phyloP scores from a whole-genome alignment of 2,113 vertebrate genomes.

The Trichechus manatus region DNA sequence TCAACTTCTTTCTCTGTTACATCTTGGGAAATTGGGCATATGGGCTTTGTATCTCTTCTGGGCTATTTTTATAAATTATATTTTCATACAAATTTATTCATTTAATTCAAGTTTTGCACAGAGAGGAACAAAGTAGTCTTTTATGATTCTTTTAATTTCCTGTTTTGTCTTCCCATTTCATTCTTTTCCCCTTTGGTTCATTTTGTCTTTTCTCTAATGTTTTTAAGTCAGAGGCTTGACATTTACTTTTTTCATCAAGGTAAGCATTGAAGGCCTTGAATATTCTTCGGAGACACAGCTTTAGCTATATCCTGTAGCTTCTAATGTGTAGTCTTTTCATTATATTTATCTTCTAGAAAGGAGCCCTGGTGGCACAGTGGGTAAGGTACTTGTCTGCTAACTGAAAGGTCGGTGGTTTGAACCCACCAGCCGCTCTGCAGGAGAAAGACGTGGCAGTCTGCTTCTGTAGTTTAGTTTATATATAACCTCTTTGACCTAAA shows the following conservation, averaged over 20 bases:
- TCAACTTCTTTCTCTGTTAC: not conserved
- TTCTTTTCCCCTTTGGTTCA: not conserved
- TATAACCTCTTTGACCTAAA: not conserved
- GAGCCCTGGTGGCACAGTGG: too few relatives aligned
- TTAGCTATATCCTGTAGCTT: not conserved
- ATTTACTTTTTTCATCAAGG: not conserved
- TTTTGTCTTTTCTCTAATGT: not conserved
- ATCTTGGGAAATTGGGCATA: not conserved
- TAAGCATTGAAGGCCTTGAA: not conserved
- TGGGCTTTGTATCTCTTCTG: not conserved
- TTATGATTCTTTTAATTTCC: not conserved
- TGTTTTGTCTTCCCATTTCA: not conserved
- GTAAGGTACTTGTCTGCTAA: too few relatives aligned
- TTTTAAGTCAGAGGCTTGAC: not conserved
- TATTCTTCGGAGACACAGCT: not conserved
- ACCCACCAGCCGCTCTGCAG: too few relatives aligned
- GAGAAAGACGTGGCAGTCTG: too few relatives aligned
- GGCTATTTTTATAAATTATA: not conserved
- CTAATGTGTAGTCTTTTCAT: not conserved
- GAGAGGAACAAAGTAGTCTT: not conserved
- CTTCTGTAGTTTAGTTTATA: not conserved
- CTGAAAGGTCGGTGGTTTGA: too few relatives aligned
- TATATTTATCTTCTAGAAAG: not conserved
- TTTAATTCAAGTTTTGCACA: not conserved
- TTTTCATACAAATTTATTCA: not conserved